Evolutionary conservation across 2,888 invertebrate genomes (phyloP), one percentile per base, ranked within the genome.

Genomic region (Spilarctia lutea): DNA sequence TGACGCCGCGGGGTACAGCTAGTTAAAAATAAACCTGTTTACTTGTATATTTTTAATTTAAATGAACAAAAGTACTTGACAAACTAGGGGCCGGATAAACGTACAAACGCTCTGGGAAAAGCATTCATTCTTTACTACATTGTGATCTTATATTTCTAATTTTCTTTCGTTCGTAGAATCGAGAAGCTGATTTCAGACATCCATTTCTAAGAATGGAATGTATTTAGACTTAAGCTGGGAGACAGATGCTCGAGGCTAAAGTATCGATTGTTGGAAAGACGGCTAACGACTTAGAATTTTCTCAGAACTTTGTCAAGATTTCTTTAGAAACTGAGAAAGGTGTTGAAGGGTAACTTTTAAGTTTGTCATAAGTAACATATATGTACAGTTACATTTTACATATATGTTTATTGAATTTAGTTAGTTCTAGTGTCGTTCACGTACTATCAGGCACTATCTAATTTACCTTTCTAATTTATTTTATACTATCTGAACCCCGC

Each of bases 201-300:
- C 65, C 39, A 33, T 71, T 45, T 71, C 30, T 27, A 65, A 45
- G 39, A 63, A 35, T 65, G 7, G 65, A 45, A 65, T 71, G 45
- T 65, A 65, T 65, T 71, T 45, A 65, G 71, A 33, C 65, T 45
- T 65, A 11, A 63, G 65, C 63, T 20, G 13, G 10, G 70, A 70
- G 42, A 70, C 42, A 70, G 16, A 70, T 30, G 42, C 56, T 39
- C 70, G 6, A 39, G 18, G 70, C 3, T 42, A 70, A 71, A 71
- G 65, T 71, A 71, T 71, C 63, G 45, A 35, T 71, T 48, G 65
- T 20, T 48, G 30, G 24, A 65, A 39, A 45, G 65, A 33, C 60
- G 30, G 11, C n/a, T 63, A 71, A 71, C 63, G 71, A 71, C 71
- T 71, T 45, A 39, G 65, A 33, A 24, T 11, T 63, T 33, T 65